phyloP scores from a whole-genome alignment of 2,888 invertebrate genomes.

The Lasioglossum calceatum region DNA sequence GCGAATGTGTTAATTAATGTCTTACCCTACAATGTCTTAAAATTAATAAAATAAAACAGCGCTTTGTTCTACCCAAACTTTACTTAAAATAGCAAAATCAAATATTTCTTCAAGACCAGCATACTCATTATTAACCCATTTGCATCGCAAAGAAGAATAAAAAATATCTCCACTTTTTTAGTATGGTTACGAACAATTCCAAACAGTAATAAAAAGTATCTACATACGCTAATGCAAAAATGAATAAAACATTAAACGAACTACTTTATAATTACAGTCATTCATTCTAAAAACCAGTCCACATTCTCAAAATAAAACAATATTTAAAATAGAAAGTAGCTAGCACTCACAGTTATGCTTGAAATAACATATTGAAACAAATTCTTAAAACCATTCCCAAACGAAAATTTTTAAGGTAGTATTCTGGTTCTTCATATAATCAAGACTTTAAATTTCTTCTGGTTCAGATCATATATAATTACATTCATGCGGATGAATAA shows the following conservation, averaged over 20 bases:
- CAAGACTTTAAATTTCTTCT: background rate
- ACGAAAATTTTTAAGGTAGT: background rate
- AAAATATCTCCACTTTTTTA: background rate
- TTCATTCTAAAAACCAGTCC: background rate
- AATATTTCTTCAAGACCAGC: background rate
- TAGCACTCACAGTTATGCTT: no score
- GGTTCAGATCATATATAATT: background rate
- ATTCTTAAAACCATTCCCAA: background rate
- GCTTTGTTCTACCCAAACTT: background rate
- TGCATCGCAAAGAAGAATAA: background rate
- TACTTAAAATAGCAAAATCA: background rate
- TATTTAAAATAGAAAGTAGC: background rate
- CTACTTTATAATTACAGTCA: background rate
- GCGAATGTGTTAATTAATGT: background rate
- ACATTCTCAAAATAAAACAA: background rate
- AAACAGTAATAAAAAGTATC: background rate
- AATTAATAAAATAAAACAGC: no score
- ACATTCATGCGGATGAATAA: background rate
- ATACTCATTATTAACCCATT: background rate
- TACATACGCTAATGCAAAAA: background rate
- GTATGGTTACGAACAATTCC: background rate
- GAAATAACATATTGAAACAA: no score
- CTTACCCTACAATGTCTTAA: background rate
- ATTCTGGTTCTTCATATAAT: background rate
- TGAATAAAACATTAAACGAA: background rate